phyloP scores from a whole-genome alignment of 1,140 invertebrate genomes.

The Drosophila bipectinata region DNA sequence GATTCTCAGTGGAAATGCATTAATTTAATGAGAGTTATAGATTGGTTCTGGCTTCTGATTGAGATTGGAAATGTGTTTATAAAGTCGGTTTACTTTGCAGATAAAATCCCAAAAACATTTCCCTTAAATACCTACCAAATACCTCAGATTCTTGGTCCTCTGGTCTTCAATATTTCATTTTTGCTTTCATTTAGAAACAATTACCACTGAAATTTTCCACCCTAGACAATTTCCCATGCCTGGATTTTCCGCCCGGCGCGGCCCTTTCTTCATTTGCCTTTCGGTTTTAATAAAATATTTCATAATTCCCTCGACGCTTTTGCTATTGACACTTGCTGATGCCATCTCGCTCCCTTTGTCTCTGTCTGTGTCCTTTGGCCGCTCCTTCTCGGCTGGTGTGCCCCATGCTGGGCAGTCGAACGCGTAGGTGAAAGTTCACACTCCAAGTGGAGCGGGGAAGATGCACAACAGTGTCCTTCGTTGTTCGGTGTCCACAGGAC shows the following conservation, averaged over 20 bases:
- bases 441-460: slow-evolving; percentile 17
- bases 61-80: not conserved
- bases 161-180: slow-evolving; percentile 13
- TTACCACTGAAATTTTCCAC: slow-evolving; percentile 29
- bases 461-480: slow-evolving; percentile 37
- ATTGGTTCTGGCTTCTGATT: slow-evolving; percentile 3
- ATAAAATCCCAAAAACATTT: not conserved
- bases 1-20: slow-evolving; percentile 26
- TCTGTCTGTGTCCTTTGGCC: slow-evolving; percentile 1
- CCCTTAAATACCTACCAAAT: not conserved
- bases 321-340: slow-evolving; percentile 79
- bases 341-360: slow-evolving; percentile 43
- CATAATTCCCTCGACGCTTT: slow-evolving; percentile 75
- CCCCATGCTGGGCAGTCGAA: slow-evolving; percentile 54
- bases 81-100: not conserved
- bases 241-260: not conserved
- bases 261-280: slow-evolving; percentile 43
- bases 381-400: not conserved
- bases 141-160: not conserved
- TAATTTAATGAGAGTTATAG: slow-evolving; percentile 12
- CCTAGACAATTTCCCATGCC: slow-evolving; percentile 27
- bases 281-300: slow-evolving; percentile 81
- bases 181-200: slow-evolving; percentile 43
- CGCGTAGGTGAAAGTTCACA: slow-evolving; percentile 76
- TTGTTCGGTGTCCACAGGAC: slow-evolving; percentile 41